phyloP scores from a whole-genome alignment of 2,113 vertebrate species.

The Nasalis larvatus region DNA sequence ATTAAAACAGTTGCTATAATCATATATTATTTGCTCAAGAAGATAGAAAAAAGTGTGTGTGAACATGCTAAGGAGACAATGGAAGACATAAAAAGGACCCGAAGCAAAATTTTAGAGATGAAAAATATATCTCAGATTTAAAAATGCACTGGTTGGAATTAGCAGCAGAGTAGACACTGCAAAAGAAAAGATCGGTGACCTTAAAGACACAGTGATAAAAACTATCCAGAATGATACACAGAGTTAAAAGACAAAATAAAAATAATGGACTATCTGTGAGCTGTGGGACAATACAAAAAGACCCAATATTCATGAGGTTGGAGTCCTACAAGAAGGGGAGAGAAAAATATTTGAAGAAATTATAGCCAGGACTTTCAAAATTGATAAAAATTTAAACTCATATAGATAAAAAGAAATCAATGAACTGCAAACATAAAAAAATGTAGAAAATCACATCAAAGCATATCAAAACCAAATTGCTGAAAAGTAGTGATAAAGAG shows the following conservation, averaged over 20 bases:
- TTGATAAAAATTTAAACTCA: background rate
- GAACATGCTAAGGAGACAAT: background rate
- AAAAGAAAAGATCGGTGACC: conserved; percentile 6
- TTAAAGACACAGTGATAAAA: background rate
- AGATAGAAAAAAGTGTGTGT: background rate
- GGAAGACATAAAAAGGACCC: background rate
- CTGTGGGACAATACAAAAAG: background rate
- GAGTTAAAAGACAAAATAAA: background rate
- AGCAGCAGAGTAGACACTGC: background rate
- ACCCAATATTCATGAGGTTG: background rate
- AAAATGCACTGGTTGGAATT: background rate
- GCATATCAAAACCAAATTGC: background rate
- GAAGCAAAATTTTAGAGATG: background rate
- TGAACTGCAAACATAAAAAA: background rate
- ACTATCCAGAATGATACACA: background rate
- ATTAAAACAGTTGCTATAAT: background rate
- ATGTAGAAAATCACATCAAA: background rate
- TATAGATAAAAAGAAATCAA: background rate
- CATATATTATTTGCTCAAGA: background rate
- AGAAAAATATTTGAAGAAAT: background rate
- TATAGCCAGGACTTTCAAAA: background rate
- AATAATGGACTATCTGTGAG: background rate
- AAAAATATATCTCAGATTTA: background rate
- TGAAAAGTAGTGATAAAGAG: background rate
- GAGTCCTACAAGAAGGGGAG: background rate